These are phyloP conservation scores for Sorex araneus DNA, from an alignment of 2,113 vertebrate species.

Conservation along the genomic window DNA sequence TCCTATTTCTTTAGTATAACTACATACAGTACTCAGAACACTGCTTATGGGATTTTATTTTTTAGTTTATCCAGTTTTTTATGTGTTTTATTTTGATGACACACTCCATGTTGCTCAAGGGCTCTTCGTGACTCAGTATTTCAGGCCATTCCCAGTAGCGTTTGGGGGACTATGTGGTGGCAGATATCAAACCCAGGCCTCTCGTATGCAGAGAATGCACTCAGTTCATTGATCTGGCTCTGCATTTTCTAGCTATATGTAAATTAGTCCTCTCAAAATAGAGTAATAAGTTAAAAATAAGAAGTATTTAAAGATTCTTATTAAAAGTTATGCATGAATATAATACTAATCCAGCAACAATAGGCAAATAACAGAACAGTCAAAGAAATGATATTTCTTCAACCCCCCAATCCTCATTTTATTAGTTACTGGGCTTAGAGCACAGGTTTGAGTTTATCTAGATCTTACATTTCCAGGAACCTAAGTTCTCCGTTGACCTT, in stretches of 20 bases:
- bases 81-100: too few species aligned
- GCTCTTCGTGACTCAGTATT: too few species aligned
- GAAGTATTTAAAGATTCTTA: neutral
- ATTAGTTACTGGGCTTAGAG: neutral
- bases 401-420: neutral
- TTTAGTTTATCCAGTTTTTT: neutral
- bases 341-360: neutral
- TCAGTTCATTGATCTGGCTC: too few species aligned
- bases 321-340: neutral
- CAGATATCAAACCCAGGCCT: too few species aligned
- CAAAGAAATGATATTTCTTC: neutral
- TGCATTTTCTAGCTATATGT: conserved; percentile 46
- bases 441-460: neutral
- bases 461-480: neutral
- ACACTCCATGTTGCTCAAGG: too few species aligned
- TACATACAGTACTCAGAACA: neutral
- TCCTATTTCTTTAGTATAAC: neutral
- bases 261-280: conserved; percentile 36
- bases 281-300: neutral
- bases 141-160: too few species aligned
- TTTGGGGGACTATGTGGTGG: too few species aligned
- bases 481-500: neutral
- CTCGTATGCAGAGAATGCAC: too few species aligned
- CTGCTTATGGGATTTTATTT: neutral
- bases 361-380: neutral